phyloP scores from a whole-genome alignment of 1,140 invertebrate species.

The Ips nitidus region DNA sequence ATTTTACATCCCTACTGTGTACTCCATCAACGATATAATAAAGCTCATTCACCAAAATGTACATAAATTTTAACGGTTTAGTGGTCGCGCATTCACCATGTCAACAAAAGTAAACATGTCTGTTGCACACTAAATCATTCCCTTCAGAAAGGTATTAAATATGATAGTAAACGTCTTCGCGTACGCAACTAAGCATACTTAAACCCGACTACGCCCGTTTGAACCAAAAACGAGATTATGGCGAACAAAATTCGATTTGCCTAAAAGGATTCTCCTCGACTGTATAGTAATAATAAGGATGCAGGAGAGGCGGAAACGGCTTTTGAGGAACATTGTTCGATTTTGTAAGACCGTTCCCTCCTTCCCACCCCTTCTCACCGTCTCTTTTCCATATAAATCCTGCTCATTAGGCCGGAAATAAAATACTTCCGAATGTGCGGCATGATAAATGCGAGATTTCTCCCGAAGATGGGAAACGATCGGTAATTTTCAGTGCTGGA shows the following conservation, averaged over 20 bases:
- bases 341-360: constrained; percentile 19
- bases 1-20: too few species aligned
- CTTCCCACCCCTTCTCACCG: too few species aligned
- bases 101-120: too few species aligned
- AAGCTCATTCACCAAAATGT: too few species aligned
- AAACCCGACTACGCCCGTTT: constrained; percentile 30
- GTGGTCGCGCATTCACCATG: too few species aligned
- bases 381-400: constrained; percentile 21
- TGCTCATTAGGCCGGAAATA: constrained; percentile 28
- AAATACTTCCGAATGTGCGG: constrained; percentile 10
- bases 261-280: constrained; percentile 28
- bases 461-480: constrained; percentile 5
- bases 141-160: too few species aligned
- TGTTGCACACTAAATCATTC: too few species aligned
- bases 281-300: constrained; percentile 3
- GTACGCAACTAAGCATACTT: constrained; percentile 31
- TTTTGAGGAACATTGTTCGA: constrained; percentile 27
- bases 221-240: constrained; percentile 27
- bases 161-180: too few species aligned
- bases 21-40: too few species aligned
- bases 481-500: background rate
- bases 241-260: constrained; percentile 35
- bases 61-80: too few species aligned
- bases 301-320: constrained; percentile 9
- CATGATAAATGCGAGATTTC: constrained; percentile 15